Percentiles rank a stretch among this genome's conserved stretches.
Conservation (phyloP, 2,888 invertebrate species). For the Heliconius aoede region DNA sequence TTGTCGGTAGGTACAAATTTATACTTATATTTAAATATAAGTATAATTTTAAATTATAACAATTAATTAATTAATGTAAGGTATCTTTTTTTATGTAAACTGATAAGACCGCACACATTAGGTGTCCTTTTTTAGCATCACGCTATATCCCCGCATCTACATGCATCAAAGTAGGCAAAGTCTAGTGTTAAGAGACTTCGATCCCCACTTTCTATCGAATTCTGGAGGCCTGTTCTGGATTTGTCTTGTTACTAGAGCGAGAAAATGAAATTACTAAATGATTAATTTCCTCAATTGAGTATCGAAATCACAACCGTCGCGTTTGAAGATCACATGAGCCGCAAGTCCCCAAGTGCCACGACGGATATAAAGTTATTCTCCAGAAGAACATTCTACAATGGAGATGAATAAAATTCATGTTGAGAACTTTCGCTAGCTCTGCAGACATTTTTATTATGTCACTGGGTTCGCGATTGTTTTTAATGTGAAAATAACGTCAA, state of each 20-base stretch:
- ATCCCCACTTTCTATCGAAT: too few relatives aligned
- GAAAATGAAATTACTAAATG: too few relatives aligned
- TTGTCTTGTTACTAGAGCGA: too few relatives aligned
- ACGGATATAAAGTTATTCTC: background rate
- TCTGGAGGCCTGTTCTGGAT: too few relatives aligned
- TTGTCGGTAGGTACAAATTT: background rate
- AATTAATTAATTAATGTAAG: background rate
- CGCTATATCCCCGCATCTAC: background rate
- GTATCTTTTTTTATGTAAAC: background rate
- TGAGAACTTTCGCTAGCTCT: slow-evolving; percentile 4
- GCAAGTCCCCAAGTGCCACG: too few relatives aligned
- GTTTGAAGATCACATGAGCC: too few relatives aligned
- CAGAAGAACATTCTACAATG: background rate
- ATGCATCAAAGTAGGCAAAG: too few relatives aligned
- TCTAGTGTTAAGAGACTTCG: too few relatives aligned
- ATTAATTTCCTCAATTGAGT: too few relatives aligned
- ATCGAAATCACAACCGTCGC: too few relatives aligned
- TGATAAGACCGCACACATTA: background rate
- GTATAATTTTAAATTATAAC: background rate
- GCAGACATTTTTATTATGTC: slow-evolving; percentile 29
- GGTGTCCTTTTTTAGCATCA: background rate
- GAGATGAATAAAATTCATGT: background rate
- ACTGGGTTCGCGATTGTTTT: slow-evolving; percentile 26
- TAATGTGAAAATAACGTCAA: slow-evolving; percentile 21
- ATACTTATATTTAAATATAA: background rate